phyloP scores from a whole-genome alignment of 2,113 vertebrate species.

The Zeus faber region DNA sequence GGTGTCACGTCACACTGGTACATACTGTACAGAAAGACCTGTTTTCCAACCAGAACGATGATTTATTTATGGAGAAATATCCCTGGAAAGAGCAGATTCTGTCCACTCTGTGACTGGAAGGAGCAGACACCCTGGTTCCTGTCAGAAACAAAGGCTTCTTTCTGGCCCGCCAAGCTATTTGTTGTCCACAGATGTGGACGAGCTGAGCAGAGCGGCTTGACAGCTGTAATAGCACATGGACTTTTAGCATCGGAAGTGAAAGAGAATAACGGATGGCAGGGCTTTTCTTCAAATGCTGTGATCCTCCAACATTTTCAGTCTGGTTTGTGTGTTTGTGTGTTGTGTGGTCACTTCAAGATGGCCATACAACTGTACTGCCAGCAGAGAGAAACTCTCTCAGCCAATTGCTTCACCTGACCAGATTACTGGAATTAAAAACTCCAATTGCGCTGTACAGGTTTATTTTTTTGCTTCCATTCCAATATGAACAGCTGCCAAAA shows the following conservation, averaged over 20 bases:
- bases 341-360: slow-evolving; percentile 45
- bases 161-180: slow-evolving; percentile 38
- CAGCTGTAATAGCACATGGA: slow-evolving; percentile 43
- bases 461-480: no score
- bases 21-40: no score
- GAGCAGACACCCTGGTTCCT: slow-evolving; percentile 30
- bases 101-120: slow-evolving; percentile 9
- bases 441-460: no score
- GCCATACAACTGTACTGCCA: slow-evolving; percentile 37
- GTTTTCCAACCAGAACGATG: no score
- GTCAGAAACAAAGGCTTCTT: slow-evolving; percentile 34
- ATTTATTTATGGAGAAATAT: no score
- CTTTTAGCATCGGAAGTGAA: slow-evolving; percentile 37
- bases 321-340: slow-evolving; percentile 44
- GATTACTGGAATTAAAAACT: slow-evolving; percentile 41
- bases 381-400: slow-evolving; percentile 38
- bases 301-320: slow-evolving; percentile 42
- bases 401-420: slow-evolving; percentile 44
- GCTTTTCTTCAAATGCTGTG: slow-evolving; percentile 31
- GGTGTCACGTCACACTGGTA: no score
- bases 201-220: slow-evolving; percentile 45
- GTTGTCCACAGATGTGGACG: slow-evolving; percentile 48
- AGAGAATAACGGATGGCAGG: slow-evolving; percentile 38
- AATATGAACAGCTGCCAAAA: no score
- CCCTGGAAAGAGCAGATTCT: neutral